Evolutionary conservation across 1,140 invertebrate species (phyloP).

Genomic region (Carposina sasakii): DNA sequence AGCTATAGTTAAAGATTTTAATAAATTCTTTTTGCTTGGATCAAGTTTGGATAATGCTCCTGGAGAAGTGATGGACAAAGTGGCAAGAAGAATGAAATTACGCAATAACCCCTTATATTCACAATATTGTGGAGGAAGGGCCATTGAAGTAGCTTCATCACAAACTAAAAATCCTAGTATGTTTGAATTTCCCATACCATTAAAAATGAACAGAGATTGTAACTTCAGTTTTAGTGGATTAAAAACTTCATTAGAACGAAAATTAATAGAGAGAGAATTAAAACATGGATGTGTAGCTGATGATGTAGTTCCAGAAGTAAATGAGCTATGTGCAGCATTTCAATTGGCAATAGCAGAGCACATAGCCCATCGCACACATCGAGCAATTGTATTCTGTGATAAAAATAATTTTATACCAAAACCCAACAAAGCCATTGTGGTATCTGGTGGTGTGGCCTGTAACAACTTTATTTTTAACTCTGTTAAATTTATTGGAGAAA

Average conservation of each 20-base stretch:
- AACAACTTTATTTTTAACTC: conserved; percentile 87
- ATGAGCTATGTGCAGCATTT: conserved; percentile 90
- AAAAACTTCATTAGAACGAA: conserved; percentile 43
- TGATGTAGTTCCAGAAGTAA: conserved; percentile 83
- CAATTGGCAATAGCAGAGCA: conserved; percentile 85
- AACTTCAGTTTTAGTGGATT: conserved; percentile 65
- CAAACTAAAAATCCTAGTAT: conserved; percentile 77
- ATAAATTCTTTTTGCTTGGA: conserved; percentile 87
- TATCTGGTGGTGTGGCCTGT: conserved; percentile 97
- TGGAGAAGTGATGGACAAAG: conserved; percentile 94
- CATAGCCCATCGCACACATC: conserved; percentile 85
- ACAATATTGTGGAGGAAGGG: conserved; percentile 84
- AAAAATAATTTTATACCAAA: conserved; percentile 74
- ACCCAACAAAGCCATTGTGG: conserved; percentile 75
- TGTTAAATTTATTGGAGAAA: conserved; percentile 79
- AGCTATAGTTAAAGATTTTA: conserved; percentile 81
- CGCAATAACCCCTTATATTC: conserved; percentile 84
- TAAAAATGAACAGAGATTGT: conserved; percentile 71
- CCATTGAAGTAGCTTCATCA: conserved; percentile 87
- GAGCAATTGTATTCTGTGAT: conserved; percentile 85
- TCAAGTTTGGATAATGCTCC: conserved; percentile 88
- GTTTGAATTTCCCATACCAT: conserved; percentile 79
- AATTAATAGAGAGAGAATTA: conserved; percentile 42
- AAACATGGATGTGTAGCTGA: conserved; percentile 73
- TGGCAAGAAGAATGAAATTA: conserved; percentile 89